Conservation (phyloP, 2,797 vertebrate species). For the Mallotus villosus region DNA sequence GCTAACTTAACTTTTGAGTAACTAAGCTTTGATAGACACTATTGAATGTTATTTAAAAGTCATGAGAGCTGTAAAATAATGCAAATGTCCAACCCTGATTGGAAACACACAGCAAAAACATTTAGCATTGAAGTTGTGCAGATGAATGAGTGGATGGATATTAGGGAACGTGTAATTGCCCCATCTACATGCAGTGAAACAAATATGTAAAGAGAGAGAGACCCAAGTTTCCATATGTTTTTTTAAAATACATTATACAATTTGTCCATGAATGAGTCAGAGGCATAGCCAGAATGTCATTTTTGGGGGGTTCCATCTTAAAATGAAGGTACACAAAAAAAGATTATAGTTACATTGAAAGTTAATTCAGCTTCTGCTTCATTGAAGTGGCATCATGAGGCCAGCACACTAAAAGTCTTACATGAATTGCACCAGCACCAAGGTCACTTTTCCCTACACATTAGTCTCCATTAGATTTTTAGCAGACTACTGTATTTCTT, state of each 20-base stretch:
- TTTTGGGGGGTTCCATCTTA: no score
- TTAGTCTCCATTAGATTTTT: constrained; percentile 46
- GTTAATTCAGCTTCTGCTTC: no score
- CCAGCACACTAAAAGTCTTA: not conserved
- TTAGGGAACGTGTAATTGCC: constrained; percentile 49
- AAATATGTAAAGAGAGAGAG: no score
- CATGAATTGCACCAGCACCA: constrained; percentile 23
- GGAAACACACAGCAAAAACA: constrained; percentile 66
- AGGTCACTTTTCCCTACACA: constrained; percentile 49
- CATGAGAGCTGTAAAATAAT: constrained; percentile 56
- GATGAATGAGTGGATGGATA: constrained; percentile 76
- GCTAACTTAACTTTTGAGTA: constrained; percentile 52
- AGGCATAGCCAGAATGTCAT: no score
- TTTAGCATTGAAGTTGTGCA: constrained; percentile 79
- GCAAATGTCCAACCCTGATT: constrained; percentile 58
- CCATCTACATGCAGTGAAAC: not conserved
- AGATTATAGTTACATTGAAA: no score
- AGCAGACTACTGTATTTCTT: constrained; percentile 38
- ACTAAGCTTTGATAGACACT: constrained; percentile 57
- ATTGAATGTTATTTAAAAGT: constrained; percentile 68
- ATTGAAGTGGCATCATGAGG: not conserved
- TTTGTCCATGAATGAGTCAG: no score
- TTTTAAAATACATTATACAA: no score
- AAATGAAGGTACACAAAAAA: no score
- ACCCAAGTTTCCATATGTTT: not conserved